Percentiles rank a stretch among this genome's conserved stretches.
Conservation (phyloP, 1,140 invertebrate species). For the Procambarus virginalis region DNA sequence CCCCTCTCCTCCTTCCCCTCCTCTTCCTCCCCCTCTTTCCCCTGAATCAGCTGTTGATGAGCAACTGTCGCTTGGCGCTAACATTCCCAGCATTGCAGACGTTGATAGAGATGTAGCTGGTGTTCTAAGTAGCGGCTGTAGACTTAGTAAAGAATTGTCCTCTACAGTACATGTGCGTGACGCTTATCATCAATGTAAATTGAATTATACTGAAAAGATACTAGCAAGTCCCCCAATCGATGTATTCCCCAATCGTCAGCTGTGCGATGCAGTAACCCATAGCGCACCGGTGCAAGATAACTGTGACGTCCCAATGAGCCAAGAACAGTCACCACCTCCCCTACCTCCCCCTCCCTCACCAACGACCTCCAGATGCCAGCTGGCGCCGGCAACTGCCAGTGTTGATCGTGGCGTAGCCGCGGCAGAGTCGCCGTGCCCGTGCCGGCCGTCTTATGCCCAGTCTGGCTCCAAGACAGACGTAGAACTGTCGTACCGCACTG, state of each 20-base stretch:
- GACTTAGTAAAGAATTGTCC: not conserved
- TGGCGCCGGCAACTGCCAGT: slow-evolving; percentile 56
- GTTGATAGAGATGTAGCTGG: not conserved
- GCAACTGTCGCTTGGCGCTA: slow-evolving; percentile 5
- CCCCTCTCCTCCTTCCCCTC: not conserved
- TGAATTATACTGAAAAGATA: slow-evolving; percentile 3
- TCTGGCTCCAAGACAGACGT: slow-evolving; percentile 44
- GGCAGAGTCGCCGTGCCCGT: slow-evolving; percentile 53
- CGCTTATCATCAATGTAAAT: slow-evolving; percentile 1
- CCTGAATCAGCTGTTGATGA: slow-evolving; percentile 23
- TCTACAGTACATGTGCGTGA: not conserved
- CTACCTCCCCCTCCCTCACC: slow-evolving; percentile 31
- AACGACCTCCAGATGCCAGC: slow-evolving; percentile 25
- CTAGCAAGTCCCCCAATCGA: not conserved
- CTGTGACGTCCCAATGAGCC: slow-evolving; percentile 20
- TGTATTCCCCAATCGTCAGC: not conserved
- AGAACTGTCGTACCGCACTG: slow-evolving; percentile 43
- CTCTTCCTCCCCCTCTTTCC: slow-evolving; percentile 7
- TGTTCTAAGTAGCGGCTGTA: slow-evolving; percentile 1
- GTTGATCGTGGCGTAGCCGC: slow-evolving; percentile 60
- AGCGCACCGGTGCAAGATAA: slow-evolving; percentile 10
- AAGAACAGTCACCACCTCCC: slow-evolving; percentile 13
- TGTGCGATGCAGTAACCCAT: not conserved
- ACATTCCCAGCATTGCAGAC: slow-evolving; percentile 12
- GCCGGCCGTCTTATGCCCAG: slow-evolving; percentile 43